These are phyloP conservation scores for Okapia johnstoni DNA, from an alignment of 2,113 vertebrate species.

Conservation along the genomic window DNA sequence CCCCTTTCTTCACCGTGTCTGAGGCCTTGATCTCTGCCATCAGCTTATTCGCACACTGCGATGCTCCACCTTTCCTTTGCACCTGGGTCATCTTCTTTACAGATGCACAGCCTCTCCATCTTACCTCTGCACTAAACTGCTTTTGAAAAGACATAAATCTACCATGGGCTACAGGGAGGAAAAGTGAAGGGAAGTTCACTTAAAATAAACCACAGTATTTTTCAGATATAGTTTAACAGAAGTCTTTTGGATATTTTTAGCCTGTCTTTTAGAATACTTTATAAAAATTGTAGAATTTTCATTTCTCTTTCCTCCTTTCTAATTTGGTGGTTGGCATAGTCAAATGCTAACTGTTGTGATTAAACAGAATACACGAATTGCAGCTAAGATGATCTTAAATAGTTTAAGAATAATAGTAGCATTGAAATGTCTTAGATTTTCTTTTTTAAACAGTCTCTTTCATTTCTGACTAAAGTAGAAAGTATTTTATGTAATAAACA, in stretches of 20 bases:
- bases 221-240: constrained; percentile 55
- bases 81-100: constrained; percentile 52
- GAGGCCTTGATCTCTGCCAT: constrained; percentile 66
- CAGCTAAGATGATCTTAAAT: background rate
- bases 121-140: constrained; percentile 73
- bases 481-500: background rate
- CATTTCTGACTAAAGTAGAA: background rate
- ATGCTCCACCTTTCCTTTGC: constrained; percentile 56
- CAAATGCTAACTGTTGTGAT: background rate
- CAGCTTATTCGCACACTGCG: constrained; percentile 36
- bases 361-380: background rate
- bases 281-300: background rate
- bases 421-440: background rate
- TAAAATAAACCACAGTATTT: constrained; percentile 50
- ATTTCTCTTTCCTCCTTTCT: background rate
- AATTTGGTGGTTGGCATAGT: background rate
- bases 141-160: constrained; percentile 56
- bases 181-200: constrained; percentile 57
- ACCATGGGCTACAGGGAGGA: background rate
- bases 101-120: constrained; percentile 30
- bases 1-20: constrained; percentile 31
- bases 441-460: background rate
- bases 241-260: background rate
- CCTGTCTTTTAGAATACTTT: background rate
- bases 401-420: background rate